These are phyloP conservation scores for Brachionus rotundiformis DNA, from an alignment of 1,140 invertebrate species.

Conservation along the genomic window DNA sequence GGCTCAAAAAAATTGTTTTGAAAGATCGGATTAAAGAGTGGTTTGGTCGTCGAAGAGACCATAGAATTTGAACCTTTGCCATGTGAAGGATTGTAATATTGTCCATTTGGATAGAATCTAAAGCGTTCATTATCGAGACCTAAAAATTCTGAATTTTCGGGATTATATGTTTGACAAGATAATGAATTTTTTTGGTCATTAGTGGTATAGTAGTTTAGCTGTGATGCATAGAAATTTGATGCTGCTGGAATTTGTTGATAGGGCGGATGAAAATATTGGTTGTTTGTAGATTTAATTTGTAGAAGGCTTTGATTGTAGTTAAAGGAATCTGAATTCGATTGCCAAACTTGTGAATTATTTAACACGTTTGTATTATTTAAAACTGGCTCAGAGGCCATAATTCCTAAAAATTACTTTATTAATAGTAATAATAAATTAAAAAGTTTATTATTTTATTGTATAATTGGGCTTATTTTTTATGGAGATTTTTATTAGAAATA, in stretches of 20 bases:
- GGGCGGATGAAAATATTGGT: background rate
- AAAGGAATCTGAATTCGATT: background rate
- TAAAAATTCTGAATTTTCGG: background rate
- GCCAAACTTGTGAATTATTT: slow-evolving; percentile 4
- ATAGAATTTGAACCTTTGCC: background rate
- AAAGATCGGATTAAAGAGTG: slow-evolving; percentile 27
- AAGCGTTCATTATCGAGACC: background rate
- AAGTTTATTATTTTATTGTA: slow-evolving; percentile 31
- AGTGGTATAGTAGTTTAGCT: background rate
- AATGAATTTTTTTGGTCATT: background rate
- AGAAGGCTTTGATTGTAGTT: slow-evolving; percentile 19
- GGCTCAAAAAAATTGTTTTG: slow-evolving; percentile 22
- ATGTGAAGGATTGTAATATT: background rate
- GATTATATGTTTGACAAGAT: background rate
- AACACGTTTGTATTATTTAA: slow-evolving; percentile 11
- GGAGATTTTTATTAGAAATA: slow-evolving; percentile 5
- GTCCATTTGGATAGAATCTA: background rate
- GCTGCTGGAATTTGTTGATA: background rate
- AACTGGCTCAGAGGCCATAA: slow-evolving; percentile 24
- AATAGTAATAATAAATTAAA: slow-evolving; percentile 34
- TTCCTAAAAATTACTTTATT: slow-evolving; percentile 18
- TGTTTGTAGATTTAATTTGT: background rate
- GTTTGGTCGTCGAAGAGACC: background rate
- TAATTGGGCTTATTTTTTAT: background rate
- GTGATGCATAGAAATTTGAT: background rate